A percentile compares a stretch with the other conserved stretches of the same genome.
These are phyloP conservation scores for Abrostola triplasia DNA, from an alignment of 2,888 invertebrate species.

Conservation along the genomic window DNA sequence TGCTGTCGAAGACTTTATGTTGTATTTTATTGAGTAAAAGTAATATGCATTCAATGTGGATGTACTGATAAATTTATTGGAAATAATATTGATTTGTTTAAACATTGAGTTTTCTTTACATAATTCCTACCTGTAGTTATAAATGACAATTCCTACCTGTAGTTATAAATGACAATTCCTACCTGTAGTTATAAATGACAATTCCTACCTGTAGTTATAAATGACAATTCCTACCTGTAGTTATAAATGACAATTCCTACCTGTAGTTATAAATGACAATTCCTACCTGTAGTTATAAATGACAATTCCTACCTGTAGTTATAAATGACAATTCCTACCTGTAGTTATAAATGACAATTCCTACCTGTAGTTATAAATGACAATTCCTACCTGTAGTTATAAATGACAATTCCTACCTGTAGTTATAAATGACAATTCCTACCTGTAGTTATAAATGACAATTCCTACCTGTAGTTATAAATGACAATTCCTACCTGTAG, in stretches of 20 bases:
- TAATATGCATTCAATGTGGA: slow-evolving; percentile 85
- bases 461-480: background rate
- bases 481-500: background rate
- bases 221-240: background rate
- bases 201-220: background rate
- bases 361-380: background rate
- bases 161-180: background rate
- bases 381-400: background rate
- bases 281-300: slow-evolving; percentile 1
- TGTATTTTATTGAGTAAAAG: slow-evolving; percentile 79
- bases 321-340: background rate
- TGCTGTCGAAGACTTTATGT: slow-evolving; percentile 83
- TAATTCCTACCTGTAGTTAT: background rate
- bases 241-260: background rate
- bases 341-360: background rate
- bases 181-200: background rate
- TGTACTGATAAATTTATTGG: slow-evolving; percentile 88
- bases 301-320: background rate
- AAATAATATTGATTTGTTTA: slow-evolving; percentile 89
- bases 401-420: background rate
- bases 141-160: background rate
- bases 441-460: background rate
- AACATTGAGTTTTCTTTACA: slow-evolving; percentile 61
- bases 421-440: background rate
- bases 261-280: background rate